phyloP scores from a whole-genome alignment of 2,888 invertebrate species.

The Eueremaeus valkanovi region DNA sequence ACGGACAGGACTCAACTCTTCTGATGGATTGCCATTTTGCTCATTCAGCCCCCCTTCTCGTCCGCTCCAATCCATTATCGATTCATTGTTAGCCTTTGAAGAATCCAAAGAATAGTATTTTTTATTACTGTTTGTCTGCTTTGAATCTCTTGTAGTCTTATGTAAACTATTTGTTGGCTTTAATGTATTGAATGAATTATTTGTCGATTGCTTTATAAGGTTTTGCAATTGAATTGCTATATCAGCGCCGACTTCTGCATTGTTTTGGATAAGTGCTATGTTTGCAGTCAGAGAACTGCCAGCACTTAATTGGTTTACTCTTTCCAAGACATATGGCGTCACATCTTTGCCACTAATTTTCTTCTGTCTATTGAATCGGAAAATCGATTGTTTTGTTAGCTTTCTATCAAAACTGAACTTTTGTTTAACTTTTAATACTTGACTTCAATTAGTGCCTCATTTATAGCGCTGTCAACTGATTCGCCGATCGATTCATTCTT shows the following conservation, averaged over 20 bases:
- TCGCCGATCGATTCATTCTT: constrained; percentile 52
- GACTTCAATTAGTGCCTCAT: constrained; percentile 62
- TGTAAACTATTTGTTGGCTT: constrained; percentile 19
- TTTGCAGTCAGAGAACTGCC: constrained; percentile 82
- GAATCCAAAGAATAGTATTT: too few species aligned
- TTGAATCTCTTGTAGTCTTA: neutral
- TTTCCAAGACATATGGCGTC: constrained; percentile 81
- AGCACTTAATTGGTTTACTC: constrained; percentile 70
- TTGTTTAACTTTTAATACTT: constrained; percentile 21
- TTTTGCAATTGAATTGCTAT: constrained; percentile 62
- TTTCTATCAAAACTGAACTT: neutral
- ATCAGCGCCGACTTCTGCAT: constrained; percentile 75
- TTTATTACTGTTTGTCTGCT: neutral
- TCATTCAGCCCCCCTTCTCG: neutral
- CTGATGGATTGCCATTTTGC: neutral
- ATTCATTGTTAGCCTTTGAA: neutral
- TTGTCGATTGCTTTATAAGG: neutral
- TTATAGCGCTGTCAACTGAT: constrained; percentile 66
- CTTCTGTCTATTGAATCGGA: constrained; percentile 43
- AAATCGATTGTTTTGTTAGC: neutral
- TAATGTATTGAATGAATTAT: neutral
- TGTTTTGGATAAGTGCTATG: constrained; percentile 86
- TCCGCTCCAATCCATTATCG: neutral
- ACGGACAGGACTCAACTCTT: constrained; percentile 28
- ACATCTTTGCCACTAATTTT: constrained; percentile 74